phyloP scores from a whole-genome alignment of 2,797 vertebrate genomes.

The Mormyrops attenuatus region DNA sequence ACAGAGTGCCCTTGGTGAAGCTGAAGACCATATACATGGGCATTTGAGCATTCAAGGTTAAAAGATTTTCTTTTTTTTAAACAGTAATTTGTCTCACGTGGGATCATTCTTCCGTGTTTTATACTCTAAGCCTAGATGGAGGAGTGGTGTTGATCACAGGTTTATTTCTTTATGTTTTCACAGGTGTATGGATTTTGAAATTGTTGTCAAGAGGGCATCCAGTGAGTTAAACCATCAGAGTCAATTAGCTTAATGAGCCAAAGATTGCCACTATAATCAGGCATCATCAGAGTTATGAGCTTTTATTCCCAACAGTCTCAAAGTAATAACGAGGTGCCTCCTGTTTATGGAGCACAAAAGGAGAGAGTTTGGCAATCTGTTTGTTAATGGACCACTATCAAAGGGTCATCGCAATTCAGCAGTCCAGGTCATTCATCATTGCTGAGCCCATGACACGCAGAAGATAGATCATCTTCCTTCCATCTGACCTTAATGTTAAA shows the following conservation, averaged over 20 bases:
- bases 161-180: not conserved
- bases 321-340: constrained; percentile 68
- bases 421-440: constrained; percentile 62
- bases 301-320: constrained; percentile 72
- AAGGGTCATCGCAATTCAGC: constrained; percentile 59
- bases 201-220: constrained; percentile 64
- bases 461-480: constrained; percentile 60
- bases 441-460: constrained; percentile 37
- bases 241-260: constrained; percentile 79
- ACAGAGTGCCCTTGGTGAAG: constrained; percentile 43
- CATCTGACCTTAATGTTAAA: constrained; percentile 61
- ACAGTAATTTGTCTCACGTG: constrained; percentile 16
- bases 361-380: constrained; percentile 62
- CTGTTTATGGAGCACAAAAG: constrained; percentile 61
- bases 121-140: not conserved
- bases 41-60: constrained; percentile 31
- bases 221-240: constrained; percentile 60
- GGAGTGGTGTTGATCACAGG: not conserved
- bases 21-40: constrained; percentile 34
- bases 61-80: constrained; percentile 24
- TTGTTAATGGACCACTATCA: constrained; percentile 68
- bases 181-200: constrained; percentile 40
- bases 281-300: constrained; percentile 79
- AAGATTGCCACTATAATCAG: constrained; percentile 77
- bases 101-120: not conserved